These are phyloP conservation scores for Brachionus manjavacas DNA, from an alignment of 1,140 invertebrate species.

Conservation along the genomic window DNA sequence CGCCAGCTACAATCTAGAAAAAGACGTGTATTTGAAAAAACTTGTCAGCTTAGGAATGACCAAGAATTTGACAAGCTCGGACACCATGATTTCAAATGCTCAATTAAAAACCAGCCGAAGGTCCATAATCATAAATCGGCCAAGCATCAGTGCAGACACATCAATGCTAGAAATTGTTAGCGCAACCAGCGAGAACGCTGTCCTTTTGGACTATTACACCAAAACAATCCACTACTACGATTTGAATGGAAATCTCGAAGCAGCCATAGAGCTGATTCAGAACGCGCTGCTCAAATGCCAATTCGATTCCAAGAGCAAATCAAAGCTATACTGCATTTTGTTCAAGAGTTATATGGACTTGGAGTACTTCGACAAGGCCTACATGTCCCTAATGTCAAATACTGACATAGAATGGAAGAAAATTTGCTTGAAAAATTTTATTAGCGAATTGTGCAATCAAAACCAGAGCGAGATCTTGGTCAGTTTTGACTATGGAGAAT, in stretches of 20 bases:
- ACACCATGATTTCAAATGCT: neutral
- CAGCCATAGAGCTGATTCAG: conserved; percentile 27
- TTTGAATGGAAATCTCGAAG: conserved; percentile 32
- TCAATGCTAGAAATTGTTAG: neutral
- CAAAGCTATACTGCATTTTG: conserved; percentile 28
- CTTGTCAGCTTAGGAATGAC: neutral
- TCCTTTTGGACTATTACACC: conserved; percentile 15
- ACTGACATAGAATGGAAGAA: conserved; percentile 31
- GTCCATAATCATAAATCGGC: neutral
- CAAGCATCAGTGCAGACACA: neutral
- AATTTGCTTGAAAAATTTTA: conserved; percentile 36
- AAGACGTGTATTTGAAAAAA: neutral
- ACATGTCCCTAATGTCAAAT: conserved; percentile 1
- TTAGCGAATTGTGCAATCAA: conserved; percentile 38
- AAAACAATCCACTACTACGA: conserved; percentile 39
- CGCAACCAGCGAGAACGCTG: neutral
- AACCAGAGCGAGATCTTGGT: conserved; percentile 8
- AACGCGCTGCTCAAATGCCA: neutral
- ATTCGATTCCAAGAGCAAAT: conserved; percentile 21
- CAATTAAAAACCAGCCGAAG: neutral
- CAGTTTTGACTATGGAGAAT: conserved; percentile 30
- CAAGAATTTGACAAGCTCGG: neutral
- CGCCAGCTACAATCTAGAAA: conserved; percentile 27
- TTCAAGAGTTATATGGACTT: conserved; percentile 41
- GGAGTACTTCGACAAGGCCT: conserved; percentile 26